Base-by-base conservation (phyloP, 2,113 vertebrate genomes). In the Peromyscus californicus region DNA sequence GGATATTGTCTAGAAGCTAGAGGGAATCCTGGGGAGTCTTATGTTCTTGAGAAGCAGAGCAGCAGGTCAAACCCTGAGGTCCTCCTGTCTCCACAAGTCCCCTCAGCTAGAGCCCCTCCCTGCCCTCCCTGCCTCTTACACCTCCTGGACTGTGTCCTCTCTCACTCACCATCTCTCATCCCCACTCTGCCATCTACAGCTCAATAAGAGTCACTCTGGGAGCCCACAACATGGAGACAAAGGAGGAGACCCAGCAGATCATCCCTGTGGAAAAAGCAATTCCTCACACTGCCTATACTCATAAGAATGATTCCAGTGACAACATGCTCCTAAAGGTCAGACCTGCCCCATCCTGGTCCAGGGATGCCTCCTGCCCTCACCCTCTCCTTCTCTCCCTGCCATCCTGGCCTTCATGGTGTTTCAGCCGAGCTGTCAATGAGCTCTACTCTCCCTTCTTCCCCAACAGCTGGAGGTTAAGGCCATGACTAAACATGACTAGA, bases 251-350 rank as follows among this genome's bases (percentile, higher is more conserved):
- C 7, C 72, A 90, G 92, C 97, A 98, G 48, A 0, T 13, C 42
- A 70, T 98, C 19, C 0, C 0, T 0, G 95, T 97, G 54, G 90
- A 3, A 36, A 95, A 0, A 69, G 0, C 59, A 82, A 54, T 96
- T 6, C 33, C 0, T 5, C 96, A 98, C 33, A 95, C 91, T 26
- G 78, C 75, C 22, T 98, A 97, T 24, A 42, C 94, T 45, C 0
- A 0, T 1, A 2, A 15, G 0, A 2, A 1, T 0, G 0, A 0
- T 1, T 0, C 29, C n/a, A 96, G 26, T 0, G 97, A 98, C 89
- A 97, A 97, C 93, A 98, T 97, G 97, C 12, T 98, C 7, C 92
- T 98, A 3, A 63, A 95, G 96, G 97, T 97, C 36, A 48, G 45
- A 48, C 45, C 45, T 48, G 45, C 45, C 45, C 45, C 45, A 51